Evolutionary conservation across 2,113 vertebrate genomes (phyloP).

Genomic region (Pedetes capensis): DNA sequence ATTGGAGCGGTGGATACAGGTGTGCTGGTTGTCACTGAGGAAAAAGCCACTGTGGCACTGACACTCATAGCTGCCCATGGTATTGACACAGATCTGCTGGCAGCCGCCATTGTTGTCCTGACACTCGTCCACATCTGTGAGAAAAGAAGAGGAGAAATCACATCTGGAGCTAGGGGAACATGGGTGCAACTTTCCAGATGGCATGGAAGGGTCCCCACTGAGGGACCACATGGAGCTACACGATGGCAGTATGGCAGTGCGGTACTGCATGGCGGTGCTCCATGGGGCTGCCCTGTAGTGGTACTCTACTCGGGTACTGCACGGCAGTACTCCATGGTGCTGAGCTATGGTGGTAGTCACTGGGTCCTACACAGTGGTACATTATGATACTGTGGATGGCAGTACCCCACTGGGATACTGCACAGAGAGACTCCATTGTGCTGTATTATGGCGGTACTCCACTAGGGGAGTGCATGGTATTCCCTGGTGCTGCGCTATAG

Average conservation of each 20-base stretch:
- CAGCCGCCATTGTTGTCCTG: constrained; percentile 97
- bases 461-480: background rate
- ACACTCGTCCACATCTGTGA: constrained; percentile 95
- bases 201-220: background rate
- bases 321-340: background rate
- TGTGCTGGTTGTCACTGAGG: constrained; percentile 98
- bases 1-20: constrained; percentile 97
- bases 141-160: background rate
- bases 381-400: accelerated
- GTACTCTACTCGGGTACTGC: too few species aligned
- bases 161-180: background rate
- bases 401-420: accelerated
- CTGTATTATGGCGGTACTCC: background rate
- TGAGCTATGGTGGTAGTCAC: background rate
- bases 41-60: constrained; percentile 95
- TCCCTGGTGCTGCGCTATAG: background rate
- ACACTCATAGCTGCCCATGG: constrained; percentile 98
- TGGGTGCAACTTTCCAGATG: accelerated
- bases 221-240: background rate
- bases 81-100: constrained; percentile 97
- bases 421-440: accelerated
- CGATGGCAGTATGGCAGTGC: background rate
- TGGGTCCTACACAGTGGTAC: accelerated
- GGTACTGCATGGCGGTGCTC: background rate
- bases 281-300: accelerated